Evolutionary conservation across 2,888 invertebrate genomes (phyloP).

Genomic region (Xanthorhoe spadicearia): DNA sequence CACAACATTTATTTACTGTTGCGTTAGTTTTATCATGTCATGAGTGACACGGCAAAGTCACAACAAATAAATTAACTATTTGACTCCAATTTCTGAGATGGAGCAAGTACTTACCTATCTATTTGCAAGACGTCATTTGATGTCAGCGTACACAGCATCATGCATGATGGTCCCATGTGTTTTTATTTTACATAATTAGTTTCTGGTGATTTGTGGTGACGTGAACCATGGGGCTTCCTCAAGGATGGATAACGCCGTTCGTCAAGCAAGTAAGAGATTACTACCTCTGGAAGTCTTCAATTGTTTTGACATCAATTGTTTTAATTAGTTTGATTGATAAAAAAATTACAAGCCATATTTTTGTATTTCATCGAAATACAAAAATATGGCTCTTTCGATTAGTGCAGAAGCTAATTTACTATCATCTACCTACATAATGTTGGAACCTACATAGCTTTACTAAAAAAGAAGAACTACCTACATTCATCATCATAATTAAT

Average conservation of each 20-base stretch:
- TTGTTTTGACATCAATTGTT: not conserved
- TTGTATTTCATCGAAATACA: no score
- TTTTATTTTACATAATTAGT: not conserved
- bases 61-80: constrained; percentile 3
- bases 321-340: not conserved
- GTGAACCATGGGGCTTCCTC: constrained; percentile 19
- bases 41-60: not conserved
- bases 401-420: no score
- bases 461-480: no score
- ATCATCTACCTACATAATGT: no score
- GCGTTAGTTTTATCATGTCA: not conserved
- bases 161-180: not conserved
- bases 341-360: not conserved
- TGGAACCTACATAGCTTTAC: no score
- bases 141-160: constrained; percentile 13
- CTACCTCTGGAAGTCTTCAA: not conserved
- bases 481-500: no score
- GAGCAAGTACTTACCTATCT: no score
- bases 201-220: not conserved
- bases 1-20: not conserved
- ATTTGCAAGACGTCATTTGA: constrained; percentile 9
- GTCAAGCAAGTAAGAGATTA: constrained; percentile 29
- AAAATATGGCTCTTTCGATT: no score
- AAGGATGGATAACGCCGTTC: constrained; percentile 26
- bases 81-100: constrained; percentile 19